phyloP scores from a whole-genome alignment of 2,797 vertebrate genomes.

The Poecilia wingei region DNA sequence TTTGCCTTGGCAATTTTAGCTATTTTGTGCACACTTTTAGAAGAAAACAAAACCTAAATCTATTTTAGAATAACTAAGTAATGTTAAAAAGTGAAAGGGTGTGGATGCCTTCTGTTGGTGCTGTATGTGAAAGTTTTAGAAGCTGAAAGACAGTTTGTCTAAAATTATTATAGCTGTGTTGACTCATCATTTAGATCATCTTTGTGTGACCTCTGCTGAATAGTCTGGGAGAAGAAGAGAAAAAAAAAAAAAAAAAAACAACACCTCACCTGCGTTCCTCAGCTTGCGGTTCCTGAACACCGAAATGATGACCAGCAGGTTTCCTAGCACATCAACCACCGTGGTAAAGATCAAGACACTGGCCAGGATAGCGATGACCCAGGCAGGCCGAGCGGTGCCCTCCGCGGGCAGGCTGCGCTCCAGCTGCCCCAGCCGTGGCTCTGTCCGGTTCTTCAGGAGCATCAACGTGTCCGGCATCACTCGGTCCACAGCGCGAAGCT shows the following conservation, averaged over 20 bases:
- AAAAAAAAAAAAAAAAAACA: neutral
- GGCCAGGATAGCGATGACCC: conserved; percentile 83
- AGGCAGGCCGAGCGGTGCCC: conserved; percentile 74
- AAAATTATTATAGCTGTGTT: neutral
- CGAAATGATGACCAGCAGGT: conserved; percentile 85
- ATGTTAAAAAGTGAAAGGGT: neutral
- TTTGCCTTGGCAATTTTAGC: neutral
- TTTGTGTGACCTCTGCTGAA: conserved; percentile 14
- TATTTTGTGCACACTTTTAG: neutral
- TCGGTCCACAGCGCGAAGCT: conserved; percentile 44
- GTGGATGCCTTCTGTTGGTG: neutral
- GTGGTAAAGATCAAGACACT: conserved; percentile 86
- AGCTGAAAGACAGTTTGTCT: neutral
- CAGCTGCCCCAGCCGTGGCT: conserved; percentile 70
- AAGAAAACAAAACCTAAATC: neutral
- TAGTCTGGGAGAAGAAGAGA: too few relatives aligned
- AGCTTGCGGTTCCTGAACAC: conserved; percentile 88
- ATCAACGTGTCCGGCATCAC: conserved; percentile 82
- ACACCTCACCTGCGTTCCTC: conserved; percentile 84
- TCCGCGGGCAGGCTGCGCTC: conserved; percentile 75
- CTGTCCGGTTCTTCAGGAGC: conserved; percentile 75
- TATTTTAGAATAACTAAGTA: neutral
- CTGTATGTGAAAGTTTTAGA: neutral
- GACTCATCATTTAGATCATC: neutral
- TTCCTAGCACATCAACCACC: conserved; percentile 86